Base-by-base conservation (phyloP, 2,113 vertebrate species). In the Rhinolophus sinicus region DNA sequence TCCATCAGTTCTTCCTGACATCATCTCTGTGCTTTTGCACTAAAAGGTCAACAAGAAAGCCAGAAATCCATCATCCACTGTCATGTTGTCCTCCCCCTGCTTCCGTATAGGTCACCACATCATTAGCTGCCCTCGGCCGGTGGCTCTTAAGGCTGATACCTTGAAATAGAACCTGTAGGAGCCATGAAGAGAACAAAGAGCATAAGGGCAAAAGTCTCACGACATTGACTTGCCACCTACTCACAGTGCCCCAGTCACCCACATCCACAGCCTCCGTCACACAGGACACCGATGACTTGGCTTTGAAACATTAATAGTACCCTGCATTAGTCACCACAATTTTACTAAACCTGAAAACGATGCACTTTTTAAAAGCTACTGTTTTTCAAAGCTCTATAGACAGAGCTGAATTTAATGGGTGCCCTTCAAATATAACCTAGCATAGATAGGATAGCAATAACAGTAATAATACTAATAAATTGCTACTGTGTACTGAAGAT, bases 341-440 rank as follows among this genome's bases (percentile, higher is more conserved):
- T 44, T 83, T 52, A 33, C 47, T 16, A 22, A 62, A 47, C 28
- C 26, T 50, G 58, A 50, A 93, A 95, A 90, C 50, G 78, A 44
- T 44, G 40, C 21, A 56, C 9, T 80, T 75, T 88, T 54, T 30
- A 30, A 40, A 88, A 56, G 58, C 62, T 56, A 8, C 28, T 95
- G 15, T 67, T 62, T 82, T 83, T 82, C 90, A 93, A 90, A 90
- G 30, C 60, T 72, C 86, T 50, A n/a, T 26, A 77, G 30, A 73
- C 21, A 69, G 65, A 90, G 16, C 26, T 60, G 85, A 80, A 19
- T 60, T 30, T 81, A 54, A 76, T n/a, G 21, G 26, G 33, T 69
- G 14, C 12, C n/a, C 62, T 94, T 90, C n/a, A 80, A 77, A 50
- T 64, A 64, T 14, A 67, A 72, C 33, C 21, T 40, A 54, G 33